Conservation (phyloP, 2,888 invertebrate species). For the Tipula lateralis region DNA sequence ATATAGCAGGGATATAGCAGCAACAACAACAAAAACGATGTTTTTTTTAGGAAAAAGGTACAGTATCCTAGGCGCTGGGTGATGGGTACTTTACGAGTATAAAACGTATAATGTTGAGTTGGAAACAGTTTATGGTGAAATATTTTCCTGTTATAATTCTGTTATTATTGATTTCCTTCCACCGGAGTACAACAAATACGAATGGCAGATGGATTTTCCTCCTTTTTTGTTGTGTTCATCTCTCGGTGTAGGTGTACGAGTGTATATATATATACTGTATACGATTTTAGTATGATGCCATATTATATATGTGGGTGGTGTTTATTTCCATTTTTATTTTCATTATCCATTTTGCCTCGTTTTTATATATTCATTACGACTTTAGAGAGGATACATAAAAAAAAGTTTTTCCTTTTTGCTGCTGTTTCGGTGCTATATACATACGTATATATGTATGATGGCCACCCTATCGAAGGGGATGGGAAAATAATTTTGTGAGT, state of each 20-base stretch:
- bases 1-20: neutral
- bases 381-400: neutral
- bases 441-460: neutral
- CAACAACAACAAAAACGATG: neutral
- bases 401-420: neutral
- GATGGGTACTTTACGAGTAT: neutral
- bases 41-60: too few relatives aligned
- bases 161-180: neutral
- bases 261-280: neutral
- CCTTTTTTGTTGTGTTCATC: too few relatives aligned
- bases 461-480: neutral
- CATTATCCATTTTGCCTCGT: conserved; percentile 1
- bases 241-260: neutral
- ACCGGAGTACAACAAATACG: neutral
- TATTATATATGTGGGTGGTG: conserved; percentile 13
- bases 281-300: conserved; percentile 19
- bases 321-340: conserved; percentile 19
- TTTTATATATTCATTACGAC: conserved; percentile 6
- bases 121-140: conserved; percentile 24
- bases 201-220: neutral
- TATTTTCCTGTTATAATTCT: neutral
- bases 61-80: neutral
- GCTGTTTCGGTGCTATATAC: neutral
- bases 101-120: neutral
- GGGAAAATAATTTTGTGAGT: conserved; percentile 7